phyloP scores from a whole-genome alignment of 2,888 invertebrate genomes.

The Sylvicola cinctus region DNA sequence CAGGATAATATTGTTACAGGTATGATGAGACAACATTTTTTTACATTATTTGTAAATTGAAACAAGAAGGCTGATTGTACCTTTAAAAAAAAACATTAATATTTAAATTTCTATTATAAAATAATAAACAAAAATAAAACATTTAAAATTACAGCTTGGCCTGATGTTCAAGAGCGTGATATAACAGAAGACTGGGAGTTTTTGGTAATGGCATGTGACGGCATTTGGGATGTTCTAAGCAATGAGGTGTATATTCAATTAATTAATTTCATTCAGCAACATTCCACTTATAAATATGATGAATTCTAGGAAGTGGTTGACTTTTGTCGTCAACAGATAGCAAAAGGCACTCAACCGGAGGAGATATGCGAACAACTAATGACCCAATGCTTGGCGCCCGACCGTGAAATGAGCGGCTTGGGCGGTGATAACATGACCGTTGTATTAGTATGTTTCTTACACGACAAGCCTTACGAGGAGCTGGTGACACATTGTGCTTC shows the following conservation, averaged over 20 bases:
- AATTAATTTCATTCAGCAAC: not conserved
- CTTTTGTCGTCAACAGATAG: constrained; percentile 69
- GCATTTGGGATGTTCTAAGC: constrained; percentile 96
- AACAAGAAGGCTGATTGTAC: too few relatives aligned
- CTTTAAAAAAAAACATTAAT: not conserved
- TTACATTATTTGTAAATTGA: not conserved
- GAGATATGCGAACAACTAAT: constrained; percentile 91
- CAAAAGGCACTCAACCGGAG: constrained; percentile 70
- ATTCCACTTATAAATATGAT: too few relatives aligned
- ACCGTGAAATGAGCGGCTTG: constrained; percentile 88
- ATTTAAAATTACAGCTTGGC: constrained; percentile 46
- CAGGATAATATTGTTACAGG: constrained; percentile 97
- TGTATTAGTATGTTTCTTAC: constrained; percentile 56
- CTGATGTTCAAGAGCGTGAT: constrained; percentile 68
- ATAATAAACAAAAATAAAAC: not conserved
- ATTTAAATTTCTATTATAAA: not conserved
- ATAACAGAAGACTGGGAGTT: constrained; percentile 89
- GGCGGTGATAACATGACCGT: constrained; percentile 99
- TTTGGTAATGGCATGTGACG: constrained; percentile 90
- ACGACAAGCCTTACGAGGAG: constrained; percentile 20
- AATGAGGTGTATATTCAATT: constrained; percentile 40
- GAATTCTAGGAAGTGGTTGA: constrained; percentile 57
- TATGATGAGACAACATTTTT: constrained; percentile 21
- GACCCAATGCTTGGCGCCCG: constrained; percentile 88
- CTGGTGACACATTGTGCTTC: constrained; percentile 18